Percentiles rank a stretch among this genome's conserved stretches.
Evolutionary conservation across 2,797 vertebrate species (phyloP).

Genomic region (Gadopsis bispinosus): DNA sequence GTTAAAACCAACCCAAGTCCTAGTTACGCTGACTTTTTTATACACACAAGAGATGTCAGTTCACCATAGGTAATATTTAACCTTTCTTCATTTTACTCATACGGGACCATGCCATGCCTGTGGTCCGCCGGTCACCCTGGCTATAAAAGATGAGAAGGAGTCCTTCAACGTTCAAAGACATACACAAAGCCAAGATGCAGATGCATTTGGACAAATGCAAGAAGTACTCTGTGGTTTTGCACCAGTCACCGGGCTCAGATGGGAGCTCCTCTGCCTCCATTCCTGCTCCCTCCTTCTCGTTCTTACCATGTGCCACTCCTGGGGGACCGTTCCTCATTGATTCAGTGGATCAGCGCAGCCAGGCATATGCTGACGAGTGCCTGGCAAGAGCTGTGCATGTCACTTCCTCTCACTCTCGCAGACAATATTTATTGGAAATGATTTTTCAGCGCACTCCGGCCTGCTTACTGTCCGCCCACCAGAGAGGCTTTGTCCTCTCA

Average conservation of each 20-base stretch:
- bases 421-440: conserved; percentile 67
- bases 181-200: conserved; percentile 72
- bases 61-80: background rate
- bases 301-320: conserved; percentile 51
- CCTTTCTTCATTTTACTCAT: background rate
- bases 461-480: conserved; percentile 69
- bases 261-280: conserved; percentile 67
- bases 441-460: conserved; percentile 60
- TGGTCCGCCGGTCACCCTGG: conserved; percentile 69
- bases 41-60: background rate
- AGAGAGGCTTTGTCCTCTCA: conserved; percentile 59
- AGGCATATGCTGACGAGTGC: conserved; percentile 62
- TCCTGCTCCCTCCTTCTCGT: conserved; percentile 63
- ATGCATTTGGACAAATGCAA: conserved; percentile 72
- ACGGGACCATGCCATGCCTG: conserved; percentile 63
- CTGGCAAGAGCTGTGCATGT: conserved; percentile 66
- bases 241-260: conserved; percentile 60
- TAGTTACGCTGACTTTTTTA: background rate
- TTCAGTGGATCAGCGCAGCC: conserved; percentile 68
- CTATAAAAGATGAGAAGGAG: conserved; percentile 60
- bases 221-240: conserved; percentile 50
- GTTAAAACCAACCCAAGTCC: background rate
- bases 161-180: conserved; percentile 58
- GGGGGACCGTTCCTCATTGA: conserved; percentile 68
- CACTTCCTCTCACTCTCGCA: conserved; percentile 58